Percentiles rank a stretch among this genome's conserved stretches.
These are phyloP conservation scores for Pomacea canaliculata DNA, from an alignment of 2,888 invertebrate genomes.

Conservation along the genomic window DNA sequence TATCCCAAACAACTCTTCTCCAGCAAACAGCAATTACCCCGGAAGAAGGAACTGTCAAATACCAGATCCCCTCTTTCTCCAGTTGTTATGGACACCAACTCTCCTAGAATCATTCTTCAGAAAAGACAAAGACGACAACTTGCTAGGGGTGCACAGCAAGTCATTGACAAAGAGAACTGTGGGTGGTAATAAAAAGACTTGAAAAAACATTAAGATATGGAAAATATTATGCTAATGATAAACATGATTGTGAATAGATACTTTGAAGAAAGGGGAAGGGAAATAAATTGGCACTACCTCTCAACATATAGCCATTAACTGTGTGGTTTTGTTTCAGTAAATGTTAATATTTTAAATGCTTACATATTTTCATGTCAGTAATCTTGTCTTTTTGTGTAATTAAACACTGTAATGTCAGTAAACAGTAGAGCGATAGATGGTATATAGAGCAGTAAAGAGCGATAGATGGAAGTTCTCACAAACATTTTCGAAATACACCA, in stretches of 20 bases:
- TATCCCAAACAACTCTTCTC: constrained; percentile 53
- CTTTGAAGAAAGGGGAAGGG: no score
- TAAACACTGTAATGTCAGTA: no score
- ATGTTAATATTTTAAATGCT: background rate
- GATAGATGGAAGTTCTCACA: no score
- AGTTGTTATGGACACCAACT: constrained; percentile 50
- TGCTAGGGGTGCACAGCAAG: constrained; percentile 10
- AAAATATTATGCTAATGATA: no score
- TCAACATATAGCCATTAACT: no score
- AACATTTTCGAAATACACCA: no score
- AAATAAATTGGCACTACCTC: no score
- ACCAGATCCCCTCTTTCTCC: constrained; percentile 51
- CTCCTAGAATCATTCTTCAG: constrained; percentile 53
- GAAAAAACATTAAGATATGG: background rate
- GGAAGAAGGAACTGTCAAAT: constrained; percentile 32
- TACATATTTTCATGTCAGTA: background rate
- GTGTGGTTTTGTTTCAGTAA: background rate
- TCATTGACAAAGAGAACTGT: constrained; percentile 21
- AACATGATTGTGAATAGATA: no score
- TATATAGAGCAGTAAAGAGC: no score
- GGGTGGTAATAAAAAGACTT: background rate
- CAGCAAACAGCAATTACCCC: background rate
- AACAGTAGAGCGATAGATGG: no score
- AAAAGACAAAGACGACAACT: constrained; percentile 51
- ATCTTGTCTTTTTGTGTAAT: background rate